Percentiles rank a stretch among this genome's conserved stretches.
These are phyloP conservation scores for Odontothrips loti DNA, from an alignment of 2,888 invertebrate species.

Conservation along the genomic window DNA sequence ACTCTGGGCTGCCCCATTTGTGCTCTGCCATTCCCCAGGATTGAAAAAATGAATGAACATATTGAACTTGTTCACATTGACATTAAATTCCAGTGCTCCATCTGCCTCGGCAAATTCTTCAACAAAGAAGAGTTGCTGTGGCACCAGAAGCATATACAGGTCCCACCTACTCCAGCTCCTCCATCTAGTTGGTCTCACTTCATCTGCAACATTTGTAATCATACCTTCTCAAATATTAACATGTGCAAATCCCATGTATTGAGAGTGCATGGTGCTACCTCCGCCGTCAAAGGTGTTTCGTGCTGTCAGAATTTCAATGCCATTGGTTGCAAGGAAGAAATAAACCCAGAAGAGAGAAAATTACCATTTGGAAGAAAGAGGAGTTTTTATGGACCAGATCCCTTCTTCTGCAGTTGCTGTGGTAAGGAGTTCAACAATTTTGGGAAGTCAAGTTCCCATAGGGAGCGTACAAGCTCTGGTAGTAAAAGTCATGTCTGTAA, in stretches of 20 bases:
- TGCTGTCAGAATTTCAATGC: neutral
- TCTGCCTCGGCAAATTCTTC: neutral
- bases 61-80: neutral
- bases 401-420: neutral
- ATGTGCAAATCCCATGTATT: constrained; percentile 3
- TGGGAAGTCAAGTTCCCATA: neutral
- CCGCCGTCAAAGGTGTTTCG: neutral
- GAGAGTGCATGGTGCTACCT: neutral
- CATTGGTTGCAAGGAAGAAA: neutral
- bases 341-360: neutral
- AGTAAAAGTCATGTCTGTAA: neutral
- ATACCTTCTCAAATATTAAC: constrained; percentile 1
- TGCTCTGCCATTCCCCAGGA: neutral
- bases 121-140: neutral
- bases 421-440: neutral
- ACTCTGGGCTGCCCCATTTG: neutral
- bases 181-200: constrained; percentile 1
- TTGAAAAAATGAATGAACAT: neutral
- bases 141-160: neutral
- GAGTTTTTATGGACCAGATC: neutral
- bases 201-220: constrained; percentile 11
- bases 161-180: neutral
- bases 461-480: neutral
- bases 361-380: neutral
- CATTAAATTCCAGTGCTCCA: neutral